Evolutionary conservation across 2,113 vertebrate species (phyloP).

Genomic region (Aphelocoma coerulescens): DNA sequence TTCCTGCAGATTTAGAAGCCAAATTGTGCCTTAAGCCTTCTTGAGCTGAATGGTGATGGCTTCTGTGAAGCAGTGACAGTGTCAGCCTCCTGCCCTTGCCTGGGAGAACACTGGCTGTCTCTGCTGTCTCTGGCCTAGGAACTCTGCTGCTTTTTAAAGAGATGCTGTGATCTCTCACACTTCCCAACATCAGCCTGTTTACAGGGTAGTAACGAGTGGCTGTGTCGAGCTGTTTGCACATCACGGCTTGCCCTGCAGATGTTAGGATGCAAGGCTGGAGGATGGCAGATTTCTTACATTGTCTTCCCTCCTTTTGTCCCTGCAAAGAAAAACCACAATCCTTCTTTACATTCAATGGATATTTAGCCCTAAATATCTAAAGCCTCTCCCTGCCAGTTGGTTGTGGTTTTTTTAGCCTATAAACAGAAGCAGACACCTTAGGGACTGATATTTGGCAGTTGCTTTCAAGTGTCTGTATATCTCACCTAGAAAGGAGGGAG

Average conservation of each 20-base stretch:
- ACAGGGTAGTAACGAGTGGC: neutral
- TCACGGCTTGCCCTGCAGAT: neutral
- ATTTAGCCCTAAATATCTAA: neutral
- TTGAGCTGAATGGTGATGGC: neutral
- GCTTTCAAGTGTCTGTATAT: constrained; percentile 23
- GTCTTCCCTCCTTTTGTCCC: neutral
- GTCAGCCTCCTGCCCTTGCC: neutral
- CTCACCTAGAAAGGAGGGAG: constrained; percentile 53
- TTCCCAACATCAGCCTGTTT: neutral
- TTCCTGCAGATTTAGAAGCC: neutral
- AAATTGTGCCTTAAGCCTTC: neutral
- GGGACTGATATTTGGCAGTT: constrained; percentile 39
- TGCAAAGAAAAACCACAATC: neutral
- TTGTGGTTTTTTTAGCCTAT: neutral
- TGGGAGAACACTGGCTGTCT: neutral
- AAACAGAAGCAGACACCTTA: constrained; percentile 17
- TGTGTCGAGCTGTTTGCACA: neutral
- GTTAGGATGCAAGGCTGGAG: neutral
- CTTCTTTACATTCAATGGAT: neutral
- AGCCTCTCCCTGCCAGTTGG: neutral
- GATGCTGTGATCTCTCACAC: fast-evolving
- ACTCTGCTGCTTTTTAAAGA: neutral
- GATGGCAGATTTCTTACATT: neutral
- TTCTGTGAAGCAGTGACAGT: neutral
- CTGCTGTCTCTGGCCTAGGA: neutral